Evolutionary conservation across 1,140 invertebrate species (phyloP).

Genomic region (Atopsyche davidsoni): DNA sequence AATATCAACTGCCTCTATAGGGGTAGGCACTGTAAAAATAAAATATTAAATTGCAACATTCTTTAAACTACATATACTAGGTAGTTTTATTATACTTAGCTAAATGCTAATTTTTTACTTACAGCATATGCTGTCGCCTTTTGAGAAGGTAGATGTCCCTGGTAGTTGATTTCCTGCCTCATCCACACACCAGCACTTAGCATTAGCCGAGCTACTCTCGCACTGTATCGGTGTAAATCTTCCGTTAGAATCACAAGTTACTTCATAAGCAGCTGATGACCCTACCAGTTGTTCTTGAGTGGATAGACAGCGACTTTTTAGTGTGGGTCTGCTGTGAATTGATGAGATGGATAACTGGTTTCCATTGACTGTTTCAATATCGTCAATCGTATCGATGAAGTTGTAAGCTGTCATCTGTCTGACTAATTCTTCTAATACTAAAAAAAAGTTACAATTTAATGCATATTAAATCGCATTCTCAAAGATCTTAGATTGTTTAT

Average conservation of each 20-base stretch:
- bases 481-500: no score
- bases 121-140: constrained; percentile 55
- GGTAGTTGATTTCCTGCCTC: constrained; percentile 73
- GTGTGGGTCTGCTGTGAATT: constrained; percentile 37
- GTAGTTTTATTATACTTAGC: background rate
- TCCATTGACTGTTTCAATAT: constrained; percentile 35
- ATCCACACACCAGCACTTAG: constrained; percentile 80
- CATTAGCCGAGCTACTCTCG: constrained; percentile 41
- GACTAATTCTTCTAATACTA: constrained; percentile 60
- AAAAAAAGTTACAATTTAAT: constrained; percentile 21
- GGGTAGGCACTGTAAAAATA: constrained; percentile 49
- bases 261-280: constrained; percentile 45
- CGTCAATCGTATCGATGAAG: constrained; percentile 48
- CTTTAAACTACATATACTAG: background rate
- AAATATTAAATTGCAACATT: constrained; percentile 16
- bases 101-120: constrained; percentile 35
- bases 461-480: constrained; percentile 2
- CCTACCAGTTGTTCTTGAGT: constrained; percentile 18
- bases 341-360: constrained; percentile 26
- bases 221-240: constrained; percentile 71
- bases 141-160: constrained; percentile 57
- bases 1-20: constrained; percentile 56
- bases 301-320: constrained; percentile 24
- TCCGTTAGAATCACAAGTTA: constrained; percentile 59
- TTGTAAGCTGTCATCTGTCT: constrained; percentile 53